Conservation (phyloP, 1,140 invertebrate genomes). For the Cydia strobilella region DNA sequence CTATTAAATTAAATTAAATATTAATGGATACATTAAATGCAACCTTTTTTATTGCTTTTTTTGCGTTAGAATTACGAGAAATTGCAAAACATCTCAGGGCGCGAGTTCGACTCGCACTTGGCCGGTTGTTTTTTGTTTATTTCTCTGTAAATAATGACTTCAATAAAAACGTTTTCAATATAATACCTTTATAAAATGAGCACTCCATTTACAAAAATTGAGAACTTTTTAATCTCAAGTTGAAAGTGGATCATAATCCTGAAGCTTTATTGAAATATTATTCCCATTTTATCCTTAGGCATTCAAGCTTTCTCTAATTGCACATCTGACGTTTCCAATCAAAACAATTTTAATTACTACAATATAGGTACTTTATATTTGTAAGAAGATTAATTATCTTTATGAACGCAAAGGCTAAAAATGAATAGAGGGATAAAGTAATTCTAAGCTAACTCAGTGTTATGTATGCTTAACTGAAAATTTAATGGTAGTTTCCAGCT, state of each 20-base stretch:
- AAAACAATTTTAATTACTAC: not conserved
- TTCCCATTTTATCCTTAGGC: conserved; percentile 1
- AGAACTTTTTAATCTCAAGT: not conserved
- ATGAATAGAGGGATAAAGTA: not conserved
- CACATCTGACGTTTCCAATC: not conserved
- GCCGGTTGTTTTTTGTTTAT: too few relatives aligned
- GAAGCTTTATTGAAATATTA: conserved; percentile 1
- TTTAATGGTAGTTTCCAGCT: conserved; percentile 68
- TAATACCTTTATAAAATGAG: not conserved
- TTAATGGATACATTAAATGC: too few relatives aligned
- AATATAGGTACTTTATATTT: not conserved
- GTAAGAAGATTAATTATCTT: not conserved
- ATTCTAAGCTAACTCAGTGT: conserved; percentile 24
- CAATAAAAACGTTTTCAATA: not conserved
- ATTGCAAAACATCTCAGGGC: too few relatives aligned
- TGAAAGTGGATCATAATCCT: not conserved
- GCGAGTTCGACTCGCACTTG: too few relatives aligned
- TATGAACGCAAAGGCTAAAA: not conserved
- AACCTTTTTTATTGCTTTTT: too few relatives aligned
- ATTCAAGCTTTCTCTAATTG: not conserved
- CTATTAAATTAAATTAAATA: too few relatives aligned
- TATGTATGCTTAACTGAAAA: conserved; percentile 67
- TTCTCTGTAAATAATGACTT: too few relatives aligned
- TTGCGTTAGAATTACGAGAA: too few relatives aligned
- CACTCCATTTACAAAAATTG: not conserved